Percentiles rank a stretch among this genome's conserved stretches.
Evolutionary conservation across 2,888 invertebrate genomes (phyloP).

Genomic region (Apamea epomidion): DNA sequence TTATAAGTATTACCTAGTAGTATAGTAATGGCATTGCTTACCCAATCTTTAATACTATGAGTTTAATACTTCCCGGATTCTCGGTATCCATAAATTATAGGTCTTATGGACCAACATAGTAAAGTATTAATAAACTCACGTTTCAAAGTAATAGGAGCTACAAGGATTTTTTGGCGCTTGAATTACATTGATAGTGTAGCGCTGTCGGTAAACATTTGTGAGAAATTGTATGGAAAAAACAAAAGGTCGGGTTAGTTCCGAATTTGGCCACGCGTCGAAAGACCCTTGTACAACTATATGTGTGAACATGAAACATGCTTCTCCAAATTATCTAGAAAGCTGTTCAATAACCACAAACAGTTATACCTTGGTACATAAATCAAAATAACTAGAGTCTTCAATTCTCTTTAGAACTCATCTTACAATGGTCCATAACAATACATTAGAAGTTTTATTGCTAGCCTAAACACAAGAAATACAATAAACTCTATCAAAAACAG

Average conservation of each 20-base stretch:
- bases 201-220: not conserved
- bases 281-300: not conserved
- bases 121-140: not conserved
- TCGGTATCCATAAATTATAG: not conserved
- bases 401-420: not conserved
- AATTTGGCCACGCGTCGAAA: not conserved
- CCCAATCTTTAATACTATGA: not conserved
- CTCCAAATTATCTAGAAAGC: not conserved
- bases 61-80: not conserved
- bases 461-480: constrained; percentile 26
- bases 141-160: not conserved
- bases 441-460: not conserved
- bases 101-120: not conserved
- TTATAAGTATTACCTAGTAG: not conserved
- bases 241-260: not conserved
- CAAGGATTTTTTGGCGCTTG: not conserved
- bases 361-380: not conserved
- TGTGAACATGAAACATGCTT: not conserved
- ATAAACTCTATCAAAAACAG: constrained; percentile 3
- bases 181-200: not conserved
- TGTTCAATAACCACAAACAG: not conserved
- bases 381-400: not conserved
- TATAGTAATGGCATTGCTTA: not conserved
- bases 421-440: not conserved
- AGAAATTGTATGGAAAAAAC: not conserved